A percentile compares a stretch with the other conserved stretches of the same genome.
These are phyloP conservation scores for Pholis gunnellus DNA, from an alignment of 2,113 vertebrate species.

Conservation along the genomic window DNA sequence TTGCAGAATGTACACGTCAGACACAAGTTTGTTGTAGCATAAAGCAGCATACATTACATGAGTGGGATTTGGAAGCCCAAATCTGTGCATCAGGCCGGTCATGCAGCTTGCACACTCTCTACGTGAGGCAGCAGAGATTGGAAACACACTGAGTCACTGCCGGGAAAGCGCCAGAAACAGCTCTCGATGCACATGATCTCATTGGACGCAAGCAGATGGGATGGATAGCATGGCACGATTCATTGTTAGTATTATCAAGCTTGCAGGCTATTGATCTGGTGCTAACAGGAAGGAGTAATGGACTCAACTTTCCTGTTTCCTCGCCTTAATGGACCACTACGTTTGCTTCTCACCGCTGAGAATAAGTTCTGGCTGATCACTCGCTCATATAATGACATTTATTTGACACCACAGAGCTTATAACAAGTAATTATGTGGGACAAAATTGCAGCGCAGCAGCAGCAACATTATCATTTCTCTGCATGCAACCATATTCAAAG, in stretches of 20 bases:
- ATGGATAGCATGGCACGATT: slow-evolving; percentile 35
- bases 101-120: not conserved
- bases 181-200: slow-evolving; percentile 41
- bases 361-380: not conserved
- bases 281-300: slow-evolving; percentile 45
- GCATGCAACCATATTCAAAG: not conserved
- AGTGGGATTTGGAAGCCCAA: not conserved
- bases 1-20: not conserved
- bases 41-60: not conserved
- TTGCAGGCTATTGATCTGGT: slow-evolving; percentile 46
- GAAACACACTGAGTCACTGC: slow-evolving; percentile 69
- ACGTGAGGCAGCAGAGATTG: slow-evolving; percentile 37
- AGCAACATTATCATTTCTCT: not conserved
- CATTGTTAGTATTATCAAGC: slow-evolving; percentile 36
- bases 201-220: slow-evolving; percentile 46
- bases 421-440: not conserved
- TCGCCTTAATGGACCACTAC: slow-evolving; percentile 39
- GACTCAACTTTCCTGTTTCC: slow-evolving; percentile 38
- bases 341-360: not conserved
- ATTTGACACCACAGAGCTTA: not conserved
- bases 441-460: not conserved
- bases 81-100: not conserved
- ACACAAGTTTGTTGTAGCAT: not conserved
- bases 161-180: slow-evolving; percentile 38
- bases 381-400: slow-evolving; percentile 14